phyloP scores from a whole-genome alignment of 2,888 invertebrate species.

The Apamea epomidion region DNA sequence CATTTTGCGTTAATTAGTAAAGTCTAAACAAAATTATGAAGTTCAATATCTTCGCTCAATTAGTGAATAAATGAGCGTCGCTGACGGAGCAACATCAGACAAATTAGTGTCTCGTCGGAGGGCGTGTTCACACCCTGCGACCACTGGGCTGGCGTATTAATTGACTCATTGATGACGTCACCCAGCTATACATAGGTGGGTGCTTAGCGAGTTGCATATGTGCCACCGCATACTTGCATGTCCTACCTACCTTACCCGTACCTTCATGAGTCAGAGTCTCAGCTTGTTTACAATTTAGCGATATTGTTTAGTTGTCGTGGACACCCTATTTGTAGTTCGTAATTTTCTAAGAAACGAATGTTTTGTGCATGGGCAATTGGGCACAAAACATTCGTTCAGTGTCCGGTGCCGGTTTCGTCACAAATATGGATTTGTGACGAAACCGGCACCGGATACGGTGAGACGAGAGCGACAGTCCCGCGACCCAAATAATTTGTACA shows the following conservation, averaged over 20 bases:
- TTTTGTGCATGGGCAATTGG: too few relatives aligned
- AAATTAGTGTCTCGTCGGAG: slow-evolving; percentile 31
- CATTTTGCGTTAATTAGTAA: slow-evolving; percentile 12
- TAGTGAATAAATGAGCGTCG: slow-evolving; percentile 22
- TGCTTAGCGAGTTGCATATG: neutral
- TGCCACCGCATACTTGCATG: neutral
- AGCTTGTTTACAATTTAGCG: neutral
- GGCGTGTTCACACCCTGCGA: slow-evolving; percentile 8
- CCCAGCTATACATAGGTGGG: neutral
- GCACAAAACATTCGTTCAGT: too few relatives aligned
- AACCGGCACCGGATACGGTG: neutral
- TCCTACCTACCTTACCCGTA: too few relatives aligned
- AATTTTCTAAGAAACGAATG: too few relatives aligned
- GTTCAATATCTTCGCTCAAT: slow-evolving; percentile 33
- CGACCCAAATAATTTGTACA: slow-evolving; percentile 74
- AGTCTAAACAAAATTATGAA: slow-evolving; percentile 7
- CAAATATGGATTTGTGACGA: neutral
- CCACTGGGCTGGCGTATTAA: slow-evolving; percentile 8
- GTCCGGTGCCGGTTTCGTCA: neutral
- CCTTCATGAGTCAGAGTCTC: neutral
- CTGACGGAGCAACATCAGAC: slow-evolving; percentile 33
- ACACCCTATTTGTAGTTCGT: neutral
- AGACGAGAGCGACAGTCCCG: slow-evolving; percentile 25
- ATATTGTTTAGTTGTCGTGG: neutral
- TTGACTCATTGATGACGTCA: slow-evolving; percentile 17